Evolutionary conservation across 2,888 invertebrate genomes (phyloP).

Genomic region (Rotaria magnacalcarata): DNA sequence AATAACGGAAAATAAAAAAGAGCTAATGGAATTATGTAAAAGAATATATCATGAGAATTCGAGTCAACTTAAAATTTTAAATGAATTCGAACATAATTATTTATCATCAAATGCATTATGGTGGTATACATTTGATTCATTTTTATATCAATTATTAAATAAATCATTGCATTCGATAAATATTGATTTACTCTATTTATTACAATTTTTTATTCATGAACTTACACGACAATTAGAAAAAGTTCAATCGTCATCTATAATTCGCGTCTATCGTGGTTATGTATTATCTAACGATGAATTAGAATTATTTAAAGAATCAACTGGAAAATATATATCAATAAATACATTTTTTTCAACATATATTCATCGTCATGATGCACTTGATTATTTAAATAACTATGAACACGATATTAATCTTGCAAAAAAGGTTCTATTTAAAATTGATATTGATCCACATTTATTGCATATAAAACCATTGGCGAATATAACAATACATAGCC

Average conservation of each 20-base stretch:
- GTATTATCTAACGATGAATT: background rate
- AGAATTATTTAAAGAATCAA: background rate
- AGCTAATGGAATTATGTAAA: background rate
- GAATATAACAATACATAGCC: background rate
- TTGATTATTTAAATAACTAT: background rate
- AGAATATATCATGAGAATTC: background rate
- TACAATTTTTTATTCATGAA: background rate
- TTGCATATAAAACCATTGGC: background rate
- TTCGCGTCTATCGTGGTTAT: background rate
- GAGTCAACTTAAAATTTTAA: background rate
- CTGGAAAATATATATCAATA: background rate
- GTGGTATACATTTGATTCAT: background rate
- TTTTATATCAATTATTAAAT: background rate
- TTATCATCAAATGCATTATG: background rate
- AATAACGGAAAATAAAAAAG: slow-evolving; percentile 4
- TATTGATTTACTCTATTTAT: background rate
- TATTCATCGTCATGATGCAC: background rate
- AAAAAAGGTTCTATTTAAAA: background rate
- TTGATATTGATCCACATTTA: background rate
- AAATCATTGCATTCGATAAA: background rate
- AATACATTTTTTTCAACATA: background rate
- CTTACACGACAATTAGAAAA: background rate
- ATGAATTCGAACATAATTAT: background rate
- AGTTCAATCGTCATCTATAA: background rate
- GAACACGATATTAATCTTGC: background rate